A percentile compares a stretch with the other conserved stretches of the same genome.
phyloP scores from a whole-genome alignment of 2,888 invertebrate genomes.

The Camponotus fellah region DNA sequence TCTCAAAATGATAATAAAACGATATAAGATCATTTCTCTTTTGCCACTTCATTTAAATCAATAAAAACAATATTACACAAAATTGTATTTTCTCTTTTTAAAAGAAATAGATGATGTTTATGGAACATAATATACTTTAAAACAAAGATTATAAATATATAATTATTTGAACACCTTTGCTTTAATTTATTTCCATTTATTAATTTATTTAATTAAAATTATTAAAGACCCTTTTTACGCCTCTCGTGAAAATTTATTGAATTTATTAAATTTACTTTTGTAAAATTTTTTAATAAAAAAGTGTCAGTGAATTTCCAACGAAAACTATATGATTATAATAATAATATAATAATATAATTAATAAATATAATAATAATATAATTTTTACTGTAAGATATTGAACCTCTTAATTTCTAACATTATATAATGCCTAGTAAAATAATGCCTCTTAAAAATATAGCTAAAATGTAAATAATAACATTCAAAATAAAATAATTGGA shows the following conservation, averaged over 20 bases:
- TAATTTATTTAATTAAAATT: not conserved
- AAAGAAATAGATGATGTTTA: not conserved
- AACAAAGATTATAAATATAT: not conserved
- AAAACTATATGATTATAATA: not conserved
- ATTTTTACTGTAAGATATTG: not conserved
- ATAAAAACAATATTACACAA: conserved; percentile 26
- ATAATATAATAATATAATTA: no score
- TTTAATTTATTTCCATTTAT: conserved; percentile 12
- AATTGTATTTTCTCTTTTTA: not conserved
- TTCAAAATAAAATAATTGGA: not conserved
- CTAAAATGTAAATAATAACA: not conserved
- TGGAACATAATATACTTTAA: not conserved
- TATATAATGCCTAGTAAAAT: not conserved
- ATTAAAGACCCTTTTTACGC: not conserved
- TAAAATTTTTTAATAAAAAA: not conserved
- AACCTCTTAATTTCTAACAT: not conserved
- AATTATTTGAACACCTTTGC: not conserved
- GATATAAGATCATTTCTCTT: conserved; percentile 26
- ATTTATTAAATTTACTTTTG: no score
- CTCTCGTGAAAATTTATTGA: not conserved
- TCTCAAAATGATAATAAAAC: conserved; percentile 5
- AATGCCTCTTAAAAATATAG: not conserved
- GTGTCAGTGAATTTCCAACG: not conserved
- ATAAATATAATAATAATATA: not conserved
- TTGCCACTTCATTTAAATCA: conserved; percentile 14